Evolutionary conservation across 2,888 invertebrate species (phyloP), one percentile per base, ranked within the genome.

Genomic region (Ochropleura plecta): DNA sequence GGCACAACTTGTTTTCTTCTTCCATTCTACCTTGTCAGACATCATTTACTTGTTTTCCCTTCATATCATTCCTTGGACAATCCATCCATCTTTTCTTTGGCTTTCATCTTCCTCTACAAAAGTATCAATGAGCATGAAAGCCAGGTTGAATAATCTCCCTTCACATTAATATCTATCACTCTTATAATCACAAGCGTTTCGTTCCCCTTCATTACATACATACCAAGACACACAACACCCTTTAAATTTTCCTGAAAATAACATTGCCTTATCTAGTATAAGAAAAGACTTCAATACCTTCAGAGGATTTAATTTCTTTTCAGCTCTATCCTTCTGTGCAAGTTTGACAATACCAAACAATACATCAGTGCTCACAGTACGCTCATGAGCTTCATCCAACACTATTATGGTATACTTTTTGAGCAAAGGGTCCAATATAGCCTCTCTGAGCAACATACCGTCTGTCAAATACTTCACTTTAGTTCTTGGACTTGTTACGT

Each of bases 371-470:
- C 98, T 98, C 0, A 99, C 97, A 4, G 99, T 99, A 62, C 99
- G 97, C 93, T 99, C 99, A 93, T 99, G 99, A 51, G 99, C 99
- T 94, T 99, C 99, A 93, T 99, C 99, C 84, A 99, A 94, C 89
- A 99, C 98, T 40, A 99, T 97, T 18, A 98, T 97, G 46, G 98
- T 97, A 92, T 99, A 99, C 83, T 98, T 97, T 78, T 97, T 97
- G 5, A 99, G 92, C 57, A 98, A 92, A 12, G 97, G 97, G 93
- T 99, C 98, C 65, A 96, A 95, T 90, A 99, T 98, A 0, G 99
- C 98, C 95, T 99, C 99, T 73, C 99, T 97, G 7, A 99, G 96
- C 87, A 99, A 95, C 97, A 99, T 99, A 60, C 99, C 99, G 95
- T 99, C 99, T 6, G 99, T 99, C 90, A 99, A 96, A 93, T 98